A percentile compares a stretch with the other conserved stretches of the same genome.
Evolutionary conservation across 2,113 vertebrate species (phyloP).

Genomic region (Addax nasomaculatus): DNA sequence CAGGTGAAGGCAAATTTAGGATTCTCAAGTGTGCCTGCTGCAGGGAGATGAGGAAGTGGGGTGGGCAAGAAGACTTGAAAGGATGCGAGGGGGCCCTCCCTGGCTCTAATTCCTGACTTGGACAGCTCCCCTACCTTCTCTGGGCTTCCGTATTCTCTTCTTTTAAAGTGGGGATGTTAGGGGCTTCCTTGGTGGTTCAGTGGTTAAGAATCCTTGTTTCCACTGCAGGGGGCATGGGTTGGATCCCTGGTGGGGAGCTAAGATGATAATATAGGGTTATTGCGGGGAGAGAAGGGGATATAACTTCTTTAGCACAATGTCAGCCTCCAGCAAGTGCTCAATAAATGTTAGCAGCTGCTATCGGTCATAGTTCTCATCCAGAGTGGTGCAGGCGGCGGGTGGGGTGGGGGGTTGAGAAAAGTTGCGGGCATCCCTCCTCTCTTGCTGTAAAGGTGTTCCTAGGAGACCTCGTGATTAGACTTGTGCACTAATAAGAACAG

Average conservation of each 20-base stretch:
- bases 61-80: not conserved
- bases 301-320: not conserved
- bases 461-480: not conserved
- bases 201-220: not conserved
- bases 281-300: not conserved
- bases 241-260: not conserved
- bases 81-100: not conserved
- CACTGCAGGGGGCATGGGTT: not conserved
- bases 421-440: not conserved
- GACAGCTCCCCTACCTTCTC: not conserved
- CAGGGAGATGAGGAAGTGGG: not conserved
- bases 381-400: not conserved
- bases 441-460: fast-evolving
- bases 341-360: not conserved
- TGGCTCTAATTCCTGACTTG: not conserved
- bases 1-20: not conserved
- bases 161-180: not conserved
- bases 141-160: not conserved
- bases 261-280: not conserved
- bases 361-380: fast-evolving
- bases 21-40: not conserved
- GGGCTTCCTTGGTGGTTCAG: not conserved
- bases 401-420: not conserved
- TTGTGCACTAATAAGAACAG: not conserved
- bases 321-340: not conserved